Evolutionary conservation across 1,140 invertebrate species (phyloP).

Genomic region (Melanaphis sacchari): DNA sequence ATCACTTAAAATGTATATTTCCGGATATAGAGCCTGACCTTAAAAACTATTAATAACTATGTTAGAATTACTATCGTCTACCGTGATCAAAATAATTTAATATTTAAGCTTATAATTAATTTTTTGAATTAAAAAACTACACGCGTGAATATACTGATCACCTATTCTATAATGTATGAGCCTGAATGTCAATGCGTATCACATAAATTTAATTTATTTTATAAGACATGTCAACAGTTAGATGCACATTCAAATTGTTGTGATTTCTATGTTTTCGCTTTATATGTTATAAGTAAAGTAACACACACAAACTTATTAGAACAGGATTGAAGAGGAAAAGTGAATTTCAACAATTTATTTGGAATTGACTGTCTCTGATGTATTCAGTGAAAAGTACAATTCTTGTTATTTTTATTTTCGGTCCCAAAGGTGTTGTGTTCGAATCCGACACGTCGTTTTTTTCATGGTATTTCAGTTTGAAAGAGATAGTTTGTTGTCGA

Average conservation of each 20-base stretch:
- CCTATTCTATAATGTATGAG: not conserved
- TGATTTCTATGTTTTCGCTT: not conserved
- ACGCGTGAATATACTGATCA: not conserved
- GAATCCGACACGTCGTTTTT: not conserved
- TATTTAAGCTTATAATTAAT: not conserved
- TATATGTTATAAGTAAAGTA: not conserved
- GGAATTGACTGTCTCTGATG: not conserved
- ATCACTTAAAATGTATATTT: not conserved
- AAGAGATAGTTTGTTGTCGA: not conserved
- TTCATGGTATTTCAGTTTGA: not conserved
- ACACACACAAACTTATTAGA: not conserved
- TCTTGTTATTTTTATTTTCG: conserved; percentile 13
- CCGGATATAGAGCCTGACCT: not conserved
- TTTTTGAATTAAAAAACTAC: not conserved
- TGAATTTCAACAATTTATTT: not conserved
- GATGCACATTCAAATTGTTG: not conserved
- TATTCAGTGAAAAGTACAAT: conserved; percentile 14
- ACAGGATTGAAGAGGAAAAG: not conserved
- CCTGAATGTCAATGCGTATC: not conserved
- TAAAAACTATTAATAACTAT: not conserved
- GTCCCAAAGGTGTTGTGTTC: not conserved
- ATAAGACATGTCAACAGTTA: not conserved
- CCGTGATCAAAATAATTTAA: conserved; percentile 25
- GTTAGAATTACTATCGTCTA: not conserved
- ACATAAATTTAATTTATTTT: conserved; percentile 4